These are phyloP conservation scores for Heterochromis multidens DNA, from an alignment of 2,113 vertebrate genomes.

Conservation along the genomic window DNA sequence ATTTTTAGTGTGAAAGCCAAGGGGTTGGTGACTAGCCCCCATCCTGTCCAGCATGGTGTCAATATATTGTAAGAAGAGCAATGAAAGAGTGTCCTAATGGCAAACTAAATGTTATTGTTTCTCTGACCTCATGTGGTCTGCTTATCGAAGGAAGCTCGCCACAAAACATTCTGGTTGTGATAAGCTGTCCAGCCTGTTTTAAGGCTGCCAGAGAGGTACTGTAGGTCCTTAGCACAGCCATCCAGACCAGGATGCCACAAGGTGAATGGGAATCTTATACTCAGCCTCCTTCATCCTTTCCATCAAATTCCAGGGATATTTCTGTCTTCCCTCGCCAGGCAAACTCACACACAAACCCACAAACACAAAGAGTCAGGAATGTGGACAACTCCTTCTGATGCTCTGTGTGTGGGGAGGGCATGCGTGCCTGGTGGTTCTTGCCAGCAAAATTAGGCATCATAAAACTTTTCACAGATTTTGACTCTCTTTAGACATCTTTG, in stretches of 20 bases:
- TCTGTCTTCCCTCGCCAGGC: conserved; percentile 21
- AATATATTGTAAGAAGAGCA: neutral
- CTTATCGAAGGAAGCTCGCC: neutral
- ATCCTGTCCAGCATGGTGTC: neutral
- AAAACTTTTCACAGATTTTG: neutral
- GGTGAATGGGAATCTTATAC: conserved; percentile 28
- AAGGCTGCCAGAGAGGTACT: neutral
- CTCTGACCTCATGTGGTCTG: neutral
- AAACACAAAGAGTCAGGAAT: conserved; percentile 49
- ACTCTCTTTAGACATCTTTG: neutral
- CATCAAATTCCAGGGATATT: conserved; percentile 61
- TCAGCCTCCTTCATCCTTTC: conserved; percentile 16
- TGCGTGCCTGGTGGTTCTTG: neutral
- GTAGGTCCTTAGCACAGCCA: neutral
- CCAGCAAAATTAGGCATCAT: neutral
- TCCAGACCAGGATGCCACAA: neutral
- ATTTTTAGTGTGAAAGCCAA: neutral
- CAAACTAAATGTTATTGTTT: neutral
- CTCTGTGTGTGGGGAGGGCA: neutral
- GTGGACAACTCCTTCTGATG: conserved; percentile 13
- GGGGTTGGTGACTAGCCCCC: accelerated
- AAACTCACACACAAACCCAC: conserved; percentile 1
- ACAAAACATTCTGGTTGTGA: neutral
- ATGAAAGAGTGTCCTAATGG: neutral
- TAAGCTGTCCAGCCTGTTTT: neutral